Conservation (phyloP, 2,888 invertebrate species). For the Macrophya alboannulata region DNA sequence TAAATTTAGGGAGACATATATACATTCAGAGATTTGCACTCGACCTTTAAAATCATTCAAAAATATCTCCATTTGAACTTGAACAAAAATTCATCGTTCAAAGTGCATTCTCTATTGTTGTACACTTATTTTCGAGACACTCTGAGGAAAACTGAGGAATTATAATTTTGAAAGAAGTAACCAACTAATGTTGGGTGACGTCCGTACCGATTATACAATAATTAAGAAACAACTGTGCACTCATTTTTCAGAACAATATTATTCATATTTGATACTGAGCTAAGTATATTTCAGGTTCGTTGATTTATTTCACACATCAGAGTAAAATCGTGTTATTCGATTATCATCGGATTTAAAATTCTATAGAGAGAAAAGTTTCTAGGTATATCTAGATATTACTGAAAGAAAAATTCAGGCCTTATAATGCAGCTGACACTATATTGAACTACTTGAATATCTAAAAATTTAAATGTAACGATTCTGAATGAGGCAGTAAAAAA, state of each 20-base stretch:
- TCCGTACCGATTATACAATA: background rate
- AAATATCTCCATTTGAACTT: conserved; percentile 30
- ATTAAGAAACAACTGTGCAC: background rate
- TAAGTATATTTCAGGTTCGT: background rate
- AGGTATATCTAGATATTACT: background rate
- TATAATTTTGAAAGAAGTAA: too few relatives aligned
- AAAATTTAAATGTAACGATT: too few relatives aligned
- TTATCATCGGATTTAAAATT: background rate
- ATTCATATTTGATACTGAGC: background rate
- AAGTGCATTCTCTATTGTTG: background rate
- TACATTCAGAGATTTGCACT: conserved; percentile 15
- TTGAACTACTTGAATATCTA: background rate
- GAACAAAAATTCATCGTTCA: background rate
- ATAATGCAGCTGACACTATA: background rate
- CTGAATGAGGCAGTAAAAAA: too few relatives aligned
- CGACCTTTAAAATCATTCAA: conserved; percentile 22
- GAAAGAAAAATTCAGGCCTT: background rate
- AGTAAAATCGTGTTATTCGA: background rate
- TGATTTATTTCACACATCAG: background rate
- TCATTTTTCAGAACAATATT: conserved; percentile 1
- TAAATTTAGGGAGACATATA: conserved; percentile 40
- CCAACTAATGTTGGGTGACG: background rate
- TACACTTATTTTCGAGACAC: background rate
- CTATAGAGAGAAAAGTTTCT: background rate
- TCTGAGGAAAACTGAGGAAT: background rate